phyloP scores from a whole-genome alignment of 1,140 invertebrate genomes.

The Alviniconcha marisindica region DNA sequence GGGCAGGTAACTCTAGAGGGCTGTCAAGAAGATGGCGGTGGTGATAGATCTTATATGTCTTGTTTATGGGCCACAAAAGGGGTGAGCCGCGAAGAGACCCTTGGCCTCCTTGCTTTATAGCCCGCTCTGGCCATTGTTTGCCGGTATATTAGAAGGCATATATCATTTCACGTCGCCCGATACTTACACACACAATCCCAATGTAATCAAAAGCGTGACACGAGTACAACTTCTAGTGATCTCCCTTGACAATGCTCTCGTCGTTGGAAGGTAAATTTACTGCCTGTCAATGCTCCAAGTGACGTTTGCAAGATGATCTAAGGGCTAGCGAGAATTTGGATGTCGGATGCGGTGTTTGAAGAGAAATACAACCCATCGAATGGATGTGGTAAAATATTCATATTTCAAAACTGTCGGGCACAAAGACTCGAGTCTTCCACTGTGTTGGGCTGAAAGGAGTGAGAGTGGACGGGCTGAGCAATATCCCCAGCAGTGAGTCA shows the following conservation, averaged over 20 bases:
- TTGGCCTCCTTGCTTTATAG: slow-evolving; percentile 24
- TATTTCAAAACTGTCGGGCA: background rate
- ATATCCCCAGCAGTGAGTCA: background rate
- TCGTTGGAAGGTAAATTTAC: slow-evolving; percentile 25
- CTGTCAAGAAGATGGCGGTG: background rate
- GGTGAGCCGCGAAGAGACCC: background rate
- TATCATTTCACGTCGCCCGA: slow-evolving; percentile 9
- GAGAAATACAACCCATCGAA: background rate
- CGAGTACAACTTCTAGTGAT: slow-evolving; percentile 27
- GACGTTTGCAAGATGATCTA: background rate
- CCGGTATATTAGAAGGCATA: slow-evolving; percentile 39
- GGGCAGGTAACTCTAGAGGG: slow-evolving; percentile 1
- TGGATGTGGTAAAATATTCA: background rate
- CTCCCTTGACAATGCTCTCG: slow-evolving; percentile 31
- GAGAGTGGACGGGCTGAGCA: background rate
- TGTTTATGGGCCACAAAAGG: slow-evolving; percentile 2
- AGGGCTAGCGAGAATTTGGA: background rate
- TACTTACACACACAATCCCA: slow-evolving; percentile 23
- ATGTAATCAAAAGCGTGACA: slow-evolving; percentile 36
- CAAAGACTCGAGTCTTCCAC: background rate
- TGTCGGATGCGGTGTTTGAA: slow-evolving; percentile 22
- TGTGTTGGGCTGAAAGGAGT: background rate
- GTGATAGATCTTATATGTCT: slow-evolving; percentile 8
- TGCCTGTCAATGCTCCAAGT: slow-evolving; percentile 17
- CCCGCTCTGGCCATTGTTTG: slow-evolving; percentile 28